Evolutionary conservation across 2,113 vertebrate genomes (phyloP), one percentile per base, ranked within the genome.

Genomic region (Clinocottus analis): DNA sequence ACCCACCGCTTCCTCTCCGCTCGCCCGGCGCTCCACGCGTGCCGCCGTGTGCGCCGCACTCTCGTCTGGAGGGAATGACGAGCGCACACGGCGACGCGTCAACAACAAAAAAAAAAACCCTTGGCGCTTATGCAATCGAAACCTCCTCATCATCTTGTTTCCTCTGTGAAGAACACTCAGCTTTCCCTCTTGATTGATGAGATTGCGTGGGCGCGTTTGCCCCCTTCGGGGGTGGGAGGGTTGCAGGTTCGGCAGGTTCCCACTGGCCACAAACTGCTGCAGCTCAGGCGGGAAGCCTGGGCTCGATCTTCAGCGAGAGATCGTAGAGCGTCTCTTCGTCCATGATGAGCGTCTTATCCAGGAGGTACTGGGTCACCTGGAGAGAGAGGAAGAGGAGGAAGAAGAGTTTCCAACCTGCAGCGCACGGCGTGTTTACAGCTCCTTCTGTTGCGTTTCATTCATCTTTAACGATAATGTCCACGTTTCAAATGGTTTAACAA

Each of bases 321-420:
- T 97, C 98, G 69, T 99, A 99, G 41, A 99, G 93, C 0, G 97
- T 98, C 87, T 99, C 98, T 93, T 99, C 98, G 5, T 99, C 98
- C 89, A 98, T 98, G 93, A 97, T 97, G 79, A 97, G 95, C 14
- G 95, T 96, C 92, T 98, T 98, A 94, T 99, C 97, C 90, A 99
- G 91, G 83, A 99, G 95, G 88, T 98, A 99, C 79, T 98, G 97
- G 81, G 97, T 99, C 86, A 99, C 98, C 98, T 99, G 89, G n/a
- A 72, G 2, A 64, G 12, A 60, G 63, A 71, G 29, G 25, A 19
- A 17, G 35, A 16, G 56, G 63, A 71, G 29, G 25, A 19, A 17
- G 35, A 16, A 4, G 9, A 2, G 41, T 45, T 65, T 17, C 13
- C 19, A 45, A 62, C 6, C 17, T 61, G 43, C 13, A 53, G 39